These are phyloP conservation scores for Sminthurides bifidus DNA, from an alignment of 1,140 invertebrate species.

Conservation along the genomic window DNA sequence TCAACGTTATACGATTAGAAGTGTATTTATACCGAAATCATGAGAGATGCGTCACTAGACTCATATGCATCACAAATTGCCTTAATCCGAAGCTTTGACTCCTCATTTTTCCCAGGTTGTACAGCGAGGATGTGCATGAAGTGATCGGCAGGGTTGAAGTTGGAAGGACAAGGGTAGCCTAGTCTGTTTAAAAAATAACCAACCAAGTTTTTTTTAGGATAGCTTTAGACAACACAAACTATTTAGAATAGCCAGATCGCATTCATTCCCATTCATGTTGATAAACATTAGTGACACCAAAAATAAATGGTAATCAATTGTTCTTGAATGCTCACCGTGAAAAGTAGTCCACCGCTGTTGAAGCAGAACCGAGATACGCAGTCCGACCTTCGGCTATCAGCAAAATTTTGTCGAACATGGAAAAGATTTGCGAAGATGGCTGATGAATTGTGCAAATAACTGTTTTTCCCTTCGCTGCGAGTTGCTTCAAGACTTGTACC, in stretches of 20 bases:
- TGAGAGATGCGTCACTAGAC: conserved; percentile 45
- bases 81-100: conserved; percentile 33
- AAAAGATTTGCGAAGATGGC: conserved; percentile 65
- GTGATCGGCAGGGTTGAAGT: conserved; percentile 15
- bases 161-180: neutral
- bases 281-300: neutral
- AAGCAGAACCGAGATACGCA: conserved; percentile 71
- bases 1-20: neutral
- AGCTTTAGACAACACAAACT: neutral
- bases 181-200: too few relatives aligned
- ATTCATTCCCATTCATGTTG: neutral
- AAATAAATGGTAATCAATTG: neutral
- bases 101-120: conserved; percentile 38
- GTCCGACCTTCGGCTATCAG: conserved; percentile 85
- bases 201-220: neutral
- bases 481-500: conserved; percentile 63
- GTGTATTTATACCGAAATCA: conserved; percentile 12
- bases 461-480: conserved; percentile 45
- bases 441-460: conserved; percentile 34
- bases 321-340: conserved; percentile 64
- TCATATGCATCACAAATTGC: conserved; percentile 36
- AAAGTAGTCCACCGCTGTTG: conserved; percentile 70
- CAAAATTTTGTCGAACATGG: conserved; percentile 79
- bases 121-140: conserved; percentile 40
- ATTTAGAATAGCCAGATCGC: neutral